A percentile compares a stretch with the other conserved stretches of the same genome.
These are phyloP conservation scores for Anableps anableps DNA, from an alignment of 2,797 vertebrate species.

Conservation along the genomic window DNA sequence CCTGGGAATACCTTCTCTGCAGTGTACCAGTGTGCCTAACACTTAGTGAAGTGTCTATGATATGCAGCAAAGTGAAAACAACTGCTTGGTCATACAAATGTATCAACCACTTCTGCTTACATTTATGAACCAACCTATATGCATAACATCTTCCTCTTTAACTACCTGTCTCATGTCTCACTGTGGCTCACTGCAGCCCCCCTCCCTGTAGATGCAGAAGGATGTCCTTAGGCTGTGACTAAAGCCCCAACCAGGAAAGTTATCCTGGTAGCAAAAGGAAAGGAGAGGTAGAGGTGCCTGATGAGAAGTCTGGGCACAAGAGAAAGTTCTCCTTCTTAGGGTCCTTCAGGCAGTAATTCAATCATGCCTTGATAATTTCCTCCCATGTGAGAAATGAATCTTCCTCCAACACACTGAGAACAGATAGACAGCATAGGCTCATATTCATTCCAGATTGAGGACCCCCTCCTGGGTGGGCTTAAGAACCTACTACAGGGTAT, in stretches of 20 bases:
- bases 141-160: conserved; percentile 21
- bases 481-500: conserved; percentile 62
- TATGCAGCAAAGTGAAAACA: conserved; percentile 63
- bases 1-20: conserved; percentile 50
- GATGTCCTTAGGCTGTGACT: conserved; percentile 67
- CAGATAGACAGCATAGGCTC: conserved; percentile 62
- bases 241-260: conserved; percentile 52
- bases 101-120: conserved; percentile 32
- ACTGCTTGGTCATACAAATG: conserved; percentile 62
- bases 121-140: conserved; percentile 18
- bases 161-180: conserved; percentile 25
- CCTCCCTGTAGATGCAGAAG: conserved; percentile 52
- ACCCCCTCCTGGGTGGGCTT: conserved; percentile 71
- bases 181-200: conserved; percentile 19
- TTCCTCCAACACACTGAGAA: conserved; percentile 51
- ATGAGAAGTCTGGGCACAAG: conserved; percentile 21
- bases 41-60: conserved; percentile 55
- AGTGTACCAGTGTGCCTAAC: conserved; percentile 54
- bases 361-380: conserved; percentile 77
- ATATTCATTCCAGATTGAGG: conserved; percentile 61
- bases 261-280: conserved; percentile 44
- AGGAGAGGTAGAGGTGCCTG: conserved; percentile 3
- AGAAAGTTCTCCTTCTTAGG: conserved; percentile 50
- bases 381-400: conserved; percentile 59
- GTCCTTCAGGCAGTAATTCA: conserved; percentile 66